These are phyloP conservation scores for Galerucella calmariensis DNA, from an alignment of 2,888 invertebrate genomes.

Conservation along the genomic window DNA sequence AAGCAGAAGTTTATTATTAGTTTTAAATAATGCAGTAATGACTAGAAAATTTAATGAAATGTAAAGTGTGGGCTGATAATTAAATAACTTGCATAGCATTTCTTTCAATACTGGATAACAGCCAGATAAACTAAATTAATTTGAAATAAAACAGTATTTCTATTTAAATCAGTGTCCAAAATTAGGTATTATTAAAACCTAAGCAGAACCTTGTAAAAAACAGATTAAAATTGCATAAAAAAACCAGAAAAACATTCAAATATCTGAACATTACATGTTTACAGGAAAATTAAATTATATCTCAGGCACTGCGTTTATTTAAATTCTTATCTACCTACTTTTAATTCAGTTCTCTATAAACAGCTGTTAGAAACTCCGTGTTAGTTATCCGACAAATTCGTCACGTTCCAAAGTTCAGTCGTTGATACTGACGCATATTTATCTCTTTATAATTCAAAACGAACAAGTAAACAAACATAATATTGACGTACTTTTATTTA, in stretches of 20 bases:
- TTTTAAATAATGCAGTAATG: too few relatives aligned
- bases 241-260: too few relatives aligned
- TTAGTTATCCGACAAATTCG: not conserved
- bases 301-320: not conserved
- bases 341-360: not conserved
- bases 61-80: too few relatives aligned
- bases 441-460: not conserved
- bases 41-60: too few relatives aligned
- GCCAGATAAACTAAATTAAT: too few relatives aligned
- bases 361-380: not conserved
- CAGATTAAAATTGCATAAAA: not conserved
- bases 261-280: too few relatives aligned
- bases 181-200: not conserved
- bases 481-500: too few relatives aligned
- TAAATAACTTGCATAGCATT: too few relatives aligned
- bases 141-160: not conserved
- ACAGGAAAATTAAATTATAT: too few relatives aligned
- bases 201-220: not conserved
- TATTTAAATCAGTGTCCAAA: not conserved
- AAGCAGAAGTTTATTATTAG: too few relatives aligned
- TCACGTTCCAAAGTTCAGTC: conserved; percentile 11
- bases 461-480: too few relatives aligned
- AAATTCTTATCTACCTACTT: not conserved
- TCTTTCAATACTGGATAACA: too few relatives aligned
- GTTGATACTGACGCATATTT: conserved; percentile 6